Evolutionary conservation across 2,888 invertebrate genomes (phyloP).

Genomic region (Agrypnus murinus): DNA sequence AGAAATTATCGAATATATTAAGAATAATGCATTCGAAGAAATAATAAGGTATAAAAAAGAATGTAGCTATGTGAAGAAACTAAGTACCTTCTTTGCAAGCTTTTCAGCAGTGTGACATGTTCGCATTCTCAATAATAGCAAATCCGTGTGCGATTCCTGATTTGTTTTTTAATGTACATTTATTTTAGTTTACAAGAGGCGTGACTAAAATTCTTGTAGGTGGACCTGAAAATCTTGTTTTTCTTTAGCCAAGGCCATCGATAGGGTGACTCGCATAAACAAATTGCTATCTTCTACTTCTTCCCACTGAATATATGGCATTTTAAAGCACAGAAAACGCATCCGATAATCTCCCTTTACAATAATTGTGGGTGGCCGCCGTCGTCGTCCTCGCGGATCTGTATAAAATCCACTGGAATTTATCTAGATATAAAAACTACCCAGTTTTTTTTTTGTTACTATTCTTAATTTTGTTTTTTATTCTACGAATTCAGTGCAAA

Average conservation of each 20-base stretch:
- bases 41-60: no score
- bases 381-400: slow-evolving; percentile 1
- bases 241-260: slow-evolving; percentile 49
- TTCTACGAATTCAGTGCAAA: neutral
- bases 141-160: neutral
- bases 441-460: neutral
- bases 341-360: neutral
- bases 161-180: slow-evolving; percentile 28
- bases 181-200: slow-evolving; percentile 34
- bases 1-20: no score
- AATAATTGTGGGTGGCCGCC: slow-evolving; percentile 27
- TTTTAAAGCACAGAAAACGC: slow-evolving; percentile 37
- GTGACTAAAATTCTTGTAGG: slow-evolving; percentile 34
- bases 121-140: no score
- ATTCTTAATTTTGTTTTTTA: neutral
- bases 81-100: no score
- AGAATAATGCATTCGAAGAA: no score
- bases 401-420: neutral
- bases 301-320: slow-evolving; percentile 47
- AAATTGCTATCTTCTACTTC: slow-evolving; percentile 53
- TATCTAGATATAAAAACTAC: neutral
- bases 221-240: slow-evolving; percentile 50
- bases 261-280: slow-evolving; percentile 55
- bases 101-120: no score
- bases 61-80: no score